Percentiles rank a stretch among this genome's conserved stretches.
phyloP scores from a whole-genome alignment of 2,888 invertebrate genomes.

The Melikaiella ostensackeni region DNA sequence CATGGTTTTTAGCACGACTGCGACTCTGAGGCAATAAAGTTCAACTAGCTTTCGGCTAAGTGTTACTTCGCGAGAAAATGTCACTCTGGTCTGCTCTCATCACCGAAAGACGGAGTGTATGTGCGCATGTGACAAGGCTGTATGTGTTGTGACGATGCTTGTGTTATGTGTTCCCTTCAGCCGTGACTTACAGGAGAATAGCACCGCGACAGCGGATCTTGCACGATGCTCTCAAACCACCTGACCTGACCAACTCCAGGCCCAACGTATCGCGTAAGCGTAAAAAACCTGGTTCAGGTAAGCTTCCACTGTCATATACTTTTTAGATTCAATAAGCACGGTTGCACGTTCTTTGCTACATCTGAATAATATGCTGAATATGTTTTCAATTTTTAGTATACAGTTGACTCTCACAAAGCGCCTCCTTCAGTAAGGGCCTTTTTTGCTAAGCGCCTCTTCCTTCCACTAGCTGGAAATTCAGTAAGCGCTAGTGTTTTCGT shows the following conservation, averaged over 20 bases:
- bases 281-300: conserved; percentile 86
- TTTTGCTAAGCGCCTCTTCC: no score
- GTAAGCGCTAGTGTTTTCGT: no score
- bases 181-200: conserved; percentile 91
- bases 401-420: no score
- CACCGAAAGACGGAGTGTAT: conserved; percentile 12
- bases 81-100: conserved; percentile 30
- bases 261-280: conserved; percentile 81
- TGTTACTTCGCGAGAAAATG: conserved; percentile 36
- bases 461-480: no score
- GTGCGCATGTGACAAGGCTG: conserved; percentile 56
- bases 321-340: conserved; percentile 24
- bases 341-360: conserved; percentile 25
- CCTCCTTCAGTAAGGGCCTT: no score
- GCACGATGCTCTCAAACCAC: conserved; percentile 55
- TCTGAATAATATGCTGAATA: not conserved
- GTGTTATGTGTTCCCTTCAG: conserved; percentile 78
- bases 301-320: conserved; percentile 63
- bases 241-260: conserved; percentile 55
- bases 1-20: conserved; percentile 24
- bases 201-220: conserved; percentile 71
- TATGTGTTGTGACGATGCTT: conserved; percentile 56
- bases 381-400: not conserved
- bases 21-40: conserved; percentile 34
- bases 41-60: conserved; percentile 38